phyloP scores from a whole-genome alignment of 2,888 invertebrate species.

The Panzeria rudis region DNA sequence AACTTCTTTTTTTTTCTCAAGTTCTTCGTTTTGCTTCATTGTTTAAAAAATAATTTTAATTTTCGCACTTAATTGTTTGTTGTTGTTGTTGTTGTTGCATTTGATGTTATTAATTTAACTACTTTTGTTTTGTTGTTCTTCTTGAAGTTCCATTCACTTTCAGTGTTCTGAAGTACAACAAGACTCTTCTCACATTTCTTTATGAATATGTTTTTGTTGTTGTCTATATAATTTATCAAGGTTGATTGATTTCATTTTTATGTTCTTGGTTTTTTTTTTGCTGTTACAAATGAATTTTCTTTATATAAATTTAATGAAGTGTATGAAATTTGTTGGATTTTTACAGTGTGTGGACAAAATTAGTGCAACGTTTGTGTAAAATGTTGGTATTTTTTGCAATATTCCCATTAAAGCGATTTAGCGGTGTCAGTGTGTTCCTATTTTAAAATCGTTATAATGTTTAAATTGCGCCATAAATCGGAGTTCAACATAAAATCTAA shows the following conservation, averaged over 20 bases:
- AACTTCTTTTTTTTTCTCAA: slow-evolving; percentile 2
- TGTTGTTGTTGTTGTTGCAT: slow-evolving; percentile 11
- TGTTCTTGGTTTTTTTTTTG: slow-evolving; percentile 44
- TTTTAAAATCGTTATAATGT: no score
- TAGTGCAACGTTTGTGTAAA: background rate
- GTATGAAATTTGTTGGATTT: slow-evolving; percentile 15
- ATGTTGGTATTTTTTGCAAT: background rate
- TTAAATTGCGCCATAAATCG: no score
- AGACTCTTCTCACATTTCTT: slow-evolving; percentile 42
- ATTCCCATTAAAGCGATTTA: no score
- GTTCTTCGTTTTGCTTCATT: background rate
- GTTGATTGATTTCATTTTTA: slow-evolving; percentile 78
- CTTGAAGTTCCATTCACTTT: slow-evolving; percentile 32
- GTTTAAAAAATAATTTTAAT: slow-evolving; percentile 3
- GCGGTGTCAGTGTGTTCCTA: no score
- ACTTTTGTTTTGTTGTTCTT: background rate
- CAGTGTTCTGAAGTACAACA: slow-evolving; percentile 7
- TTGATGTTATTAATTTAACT: slow-evolving; percentile 27
- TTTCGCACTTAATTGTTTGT: slow-evolving; percentile 47
- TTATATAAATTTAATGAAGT: slow-evolving; percentile 53
- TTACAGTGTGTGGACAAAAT: slow-evolving; percentile 32
- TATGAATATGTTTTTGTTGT: slow-evolving; percentile 30
- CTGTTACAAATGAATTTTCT: slow-evolving; percentile 48
- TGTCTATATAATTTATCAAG: slow-evolving; percentile 70
- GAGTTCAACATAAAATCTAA: no score